These are phyloP conservation scores for Apostichopus japonicus DNA, from an alignment of 35 echinoderm and acorn worm species.

Conservation along the genomic window DNA sequence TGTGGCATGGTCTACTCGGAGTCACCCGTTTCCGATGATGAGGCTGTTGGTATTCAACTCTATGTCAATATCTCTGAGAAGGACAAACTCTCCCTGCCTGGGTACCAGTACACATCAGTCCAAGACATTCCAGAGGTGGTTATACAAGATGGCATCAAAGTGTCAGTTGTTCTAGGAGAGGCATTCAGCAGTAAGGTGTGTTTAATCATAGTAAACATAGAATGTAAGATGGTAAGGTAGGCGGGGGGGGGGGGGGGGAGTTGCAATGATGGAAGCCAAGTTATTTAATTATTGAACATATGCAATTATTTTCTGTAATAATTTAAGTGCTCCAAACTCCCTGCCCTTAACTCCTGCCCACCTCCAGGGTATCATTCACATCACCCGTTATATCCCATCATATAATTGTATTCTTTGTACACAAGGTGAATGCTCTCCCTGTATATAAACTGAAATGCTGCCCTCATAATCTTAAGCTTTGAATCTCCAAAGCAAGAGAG, in stretches of 20 bases:
- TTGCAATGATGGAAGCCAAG: too few relatives aligned
- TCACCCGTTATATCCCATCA: too few relatives aligned
- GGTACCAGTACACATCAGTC: background rate
- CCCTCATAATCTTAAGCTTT: background rate
- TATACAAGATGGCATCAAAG: background rate
- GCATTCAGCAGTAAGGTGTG: constrained; percentile 13
- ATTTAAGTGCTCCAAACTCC: background rate
- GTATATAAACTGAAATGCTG: background rate
- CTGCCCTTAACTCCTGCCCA: background rate
- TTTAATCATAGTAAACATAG: background rate
- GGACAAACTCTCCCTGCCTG: background rate
- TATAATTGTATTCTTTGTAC: too few relatives aligned
- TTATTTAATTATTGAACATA: too few relatives aligned
- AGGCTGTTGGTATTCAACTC: background rate
- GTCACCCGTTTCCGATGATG: background rate
- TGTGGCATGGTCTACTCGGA: constrained; percentile 2
- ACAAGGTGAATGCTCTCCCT: background rate
- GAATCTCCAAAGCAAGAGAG: background rate
- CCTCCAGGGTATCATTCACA: background rate
- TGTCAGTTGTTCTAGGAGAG: background rate
- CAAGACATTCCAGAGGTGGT: background rate
- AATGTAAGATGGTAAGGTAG: too few relatives aligned
- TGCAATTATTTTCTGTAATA: background rate
- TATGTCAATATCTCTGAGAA: background rate
- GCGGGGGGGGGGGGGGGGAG: too few relatives aligned